Evolutionary conservation across 2,113 vertebrate genomes (phyloP).

Genomic region (Podarcis raffonei): DNA sequence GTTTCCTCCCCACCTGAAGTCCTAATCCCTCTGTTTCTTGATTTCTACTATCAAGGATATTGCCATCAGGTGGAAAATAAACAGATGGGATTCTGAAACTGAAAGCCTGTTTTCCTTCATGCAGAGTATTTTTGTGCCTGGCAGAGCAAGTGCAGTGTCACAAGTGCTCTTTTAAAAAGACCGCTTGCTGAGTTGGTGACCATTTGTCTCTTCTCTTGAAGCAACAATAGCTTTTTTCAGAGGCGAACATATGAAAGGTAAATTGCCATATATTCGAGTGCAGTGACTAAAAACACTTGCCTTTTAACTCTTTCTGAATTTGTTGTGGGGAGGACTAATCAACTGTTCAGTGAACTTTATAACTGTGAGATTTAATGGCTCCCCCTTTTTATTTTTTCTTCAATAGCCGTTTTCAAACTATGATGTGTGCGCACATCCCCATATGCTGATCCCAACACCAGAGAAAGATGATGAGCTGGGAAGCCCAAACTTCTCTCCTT

Average conservation of each 20-base stretch:
- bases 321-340: neutral
- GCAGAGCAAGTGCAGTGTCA: neutral
- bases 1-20: conserved; percentile 19
- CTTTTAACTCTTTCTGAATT: neutral
- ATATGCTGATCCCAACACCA: conserved; percentile 83
- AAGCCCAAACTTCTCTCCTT: conserved; percentile 22
- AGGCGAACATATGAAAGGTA: neutral
- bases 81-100: neutral
- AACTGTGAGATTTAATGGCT: neutral
- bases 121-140: neutral
- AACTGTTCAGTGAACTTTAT: neutral
- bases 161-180: neutral
- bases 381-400: neutral
- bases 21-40: conserved; percentile 11
- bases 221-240: neutral
- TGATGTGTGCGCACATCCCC: conserved; percentile 72
- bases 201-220: neutral
- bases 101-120: neutral
- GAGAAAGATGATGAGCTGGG: conserved; percentile 78
- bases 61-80: conserved; percentile 2
- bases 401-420: conserved; percentile 71
- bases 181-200: neutral
- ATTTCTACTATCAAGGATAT: neutral
- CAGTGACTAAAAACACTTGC: neutral
- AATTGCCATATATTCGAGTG: neutral